Base-by-base conservation (phyloP, 1,140 invertebrate genomes). In the Lethocerus indicus region DNA sequence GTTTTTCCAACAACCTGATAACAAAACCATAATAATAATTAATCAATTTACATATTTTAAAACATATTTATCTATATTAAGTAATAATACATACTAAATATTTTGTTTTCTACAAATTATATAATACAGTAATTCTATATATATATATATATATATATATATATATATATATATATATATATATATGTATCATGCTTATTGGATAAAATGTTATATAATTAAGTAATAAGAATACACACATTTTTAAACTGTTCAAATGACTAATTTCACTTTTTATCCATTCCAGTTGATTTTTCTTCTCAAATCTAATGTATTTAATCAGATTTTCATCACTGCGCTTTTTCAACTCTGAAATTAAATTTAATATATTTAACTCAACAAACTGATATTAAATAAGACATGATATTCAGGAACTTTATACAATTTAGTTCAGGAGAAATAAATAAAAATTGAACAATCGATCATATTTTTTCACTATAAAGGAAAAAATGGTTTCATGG, bases 221-320 rank as follows among this genome's bases (percentile, higher is more conserved):
- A 27, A n/a, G 40, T 16, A 56, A 45, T 46, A 50, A 27, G 37
- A 32, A 32, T 24, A 60, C 56, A 20, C 55, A 66, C 61, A 63
- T 64, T 57, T 71, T 71, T 5, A 72, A 56, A 54, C 69, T 69
- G 16, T 61, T 65, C 2, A 72, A 53, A 53, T 71, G 69, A 48
- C 62, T 63, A 12, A 72, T 71, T 55, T 70, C 67, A 51, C 63
- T 69, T n/a, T 63, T 67, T 26, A 72, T 71, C 69, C 69, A 71
- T 14, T 64, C 57, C 12, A 71, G 50, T 44, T 71, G 69, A 57
- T 70, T 71, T 53, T 61, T 65, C 51, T 67, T 67, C 51, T 72
- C 69, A 60, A 64, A 65, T 59, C 64, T 27, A 62, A 64, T 32
- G 39, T 50, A 58, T 6, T 54, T 42, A 16, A 41, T 42, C 5